A percentile compares a stretch with the other conserved stretches of the same genome.
Conservation (phyloP, 2,113 vertebrate genomes). For the Phyllopteryx taeniolatus region DNA sequence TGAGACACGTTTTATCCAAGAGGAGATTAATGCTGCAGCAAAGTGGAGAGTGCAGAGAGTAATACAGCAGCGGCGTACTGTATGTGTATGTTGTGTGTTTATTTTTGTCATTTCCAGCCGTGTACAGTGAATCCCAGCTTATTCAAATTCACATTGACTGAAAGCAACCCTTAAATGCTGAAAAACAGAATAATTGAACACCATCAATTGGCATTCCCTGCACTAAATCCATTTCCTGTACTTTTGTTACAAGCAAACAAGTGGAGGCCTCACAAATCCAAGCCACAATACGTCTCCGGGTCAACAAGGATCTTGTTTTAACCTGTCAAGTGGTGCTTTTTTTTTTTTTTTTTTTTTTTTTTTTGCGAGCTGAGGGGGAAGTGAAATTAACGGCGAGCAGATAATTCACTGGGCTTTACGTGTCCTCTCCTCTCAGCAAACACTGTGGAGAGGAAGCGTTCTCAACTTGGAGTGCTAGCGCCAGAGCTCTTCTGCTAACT, state of each 20-base stretch:
- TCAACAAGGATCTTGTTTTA: conserved; percentile 66
- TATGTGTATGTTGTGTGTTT: too few relatives aligned
- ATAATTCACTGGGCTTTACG: conserved; percentile 51
- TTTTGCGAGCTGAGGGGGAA: conserved; percentile 16
- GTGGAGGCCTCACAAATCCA: conserved; percentile 1
- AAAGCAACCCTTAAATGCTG: neutral
- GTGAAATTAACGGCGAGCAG: conserved; percentile 43
- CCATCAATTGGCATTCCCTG: neutral
- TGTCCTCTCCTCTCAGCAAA: conserved; percentile 56
- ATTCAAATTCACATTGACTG: neutral
- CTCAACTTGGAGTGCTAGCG: conserved; percentile 71
- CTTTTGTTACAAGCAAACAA: neutral
- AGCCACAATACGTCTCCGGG: conserved; percentile 33
- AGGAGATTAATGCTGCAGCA: too few relatives aligned
- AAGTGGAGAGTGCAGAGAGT: too few relatives aligned
- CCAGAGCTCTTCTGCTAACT: conserved; percentile 73
- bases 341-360: conserved; percentile 2
- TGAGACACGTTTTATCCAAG: too few relatives aligned
- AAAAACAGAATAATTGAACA: neutral
- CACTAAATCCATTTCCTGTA: neutral
- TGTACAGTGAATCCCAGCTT: too few relatives aligned
- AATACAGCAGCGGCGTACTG: too few relatives aligned
- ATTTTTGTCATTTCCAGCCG: too few relatives aligned
- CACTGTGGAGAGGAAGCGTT: conserved; percentile 65
- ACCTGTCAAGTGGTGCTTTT: conserved; percentile 46